Evolutionary conservation across 2,797 vertebrate genomes (phyloP), one percentile per base, ranked within the genome.

Genomic region (Pangasius krempfi): DNA sequence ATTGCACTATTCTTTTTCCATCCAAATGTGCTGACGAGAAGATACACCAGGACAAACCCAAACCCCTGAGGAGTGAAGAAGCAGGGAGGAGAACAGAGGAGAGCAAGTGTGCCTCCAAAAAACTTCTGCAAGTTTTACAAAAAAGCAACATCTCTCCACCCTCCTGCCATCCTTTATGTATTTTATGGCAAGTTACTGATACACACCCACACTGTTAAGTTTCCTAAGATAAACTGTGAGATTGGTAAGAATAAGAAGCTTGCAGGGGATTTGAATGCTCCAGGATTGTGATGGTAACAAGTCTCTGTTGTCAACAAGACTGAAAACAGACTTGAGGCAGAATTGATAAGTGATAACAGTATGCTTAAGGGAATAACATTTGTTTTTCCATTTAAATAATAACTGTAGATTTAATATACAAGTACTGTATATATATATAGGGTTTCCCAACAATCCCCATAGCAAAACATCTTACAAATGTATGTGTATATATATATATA

Each of bases 21-120:
- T 85, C 72, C 44, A 85, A 80, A 87, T 89, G 60, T 89, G 85
- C 89, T 89, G 89, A 87, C 73, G 54, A 85, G 62, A 76, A 16
- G 81, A 80, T 84, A 62, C 81, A 54, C 37, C 56, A 66, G 89
- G 80, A 87, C 84, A 87, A 84, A 89, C 60, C 22, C 64, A 85
- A 40, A 60, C 85, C 78, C 56, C 79, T 25, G n/a, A 88, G 87
- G 87, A 58, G 18, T n/a, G 79, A 60, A 68, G 44, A 54, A 73
- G 68, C 52, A 56, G 54, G 66, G 72, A 78, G 79, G 70, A 89
- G 66, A 58, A 64, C 44, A 87, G 86, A 25, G 20, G 14, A 87
- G 47, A 37, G 50, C 30, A 40, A 76, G 13, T 56, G 60, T 54
- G 56, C 20, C 58, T 78, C 72, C 56, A 64, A 64, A 80, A 68